Base-by-base conservation (phyloP, 2,888 invertebrate species). In the Euclidia mi region DNA sequence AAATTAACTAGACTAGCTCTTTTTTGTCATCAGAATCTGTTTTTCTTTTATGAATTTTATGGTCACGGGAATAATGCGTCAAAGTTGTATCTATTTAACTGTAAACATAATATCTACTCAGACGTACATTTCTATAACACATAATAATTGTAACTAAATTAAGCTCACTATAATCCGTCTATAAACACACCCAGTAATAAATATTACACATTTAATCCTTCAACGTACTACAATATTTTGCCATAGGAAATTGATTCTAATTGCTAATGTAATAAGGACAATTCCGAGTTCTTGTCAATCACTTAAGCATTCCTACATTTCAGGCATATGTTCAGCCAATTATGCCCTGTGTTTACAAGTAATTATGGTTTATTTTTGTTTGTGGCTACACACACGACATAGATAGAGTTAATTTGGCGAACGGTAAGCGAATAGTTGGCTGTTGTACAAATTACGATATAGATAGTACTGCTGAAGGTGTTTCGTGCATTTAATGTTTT, bases 351-450 rank as follows among this genome's bases (percentile, higher is more conserved):
- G 41, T 46, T 17, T 0, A 11, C 10, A 9, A 2, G 3, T 2
- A 0, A 0, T 0, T 45, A 55, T 40, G 32, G 56, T 46, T 2
- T 20, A 17, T 20, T 67, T 63, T 34, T 12, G 42, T 41, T 60
- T 20, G 3, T 18, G 7, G n/a, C n/a, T n/a, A n/a, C n/a, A 4
- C 3, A 25, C 25, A 11, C n/a, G 48, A 14, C 37, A 34, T 35
- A 38, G 35, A 57, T 62, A 25, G 29, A 59, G 53, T 60, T 60
- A 64, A 76, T 72, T 68, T 76, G 62, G 74, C 62, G 25, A 52
- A 52, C 45, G 50, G 52, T 47, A 37, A 34, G 50, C 46, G 53
- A 72, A 72, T 72, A 68, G 62, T 73, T 76, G 74, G 73, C 73
- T 25, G 34, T 50, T 41, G 53, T 11, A 49, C 69, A 68, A 72